A percentile compares a stretch with the other conserved stretches of the same genome.
phyloP scores from a whole-genome alignment of 2,888 invertebrate species.

The Hypomecis atomaria region DNA sequence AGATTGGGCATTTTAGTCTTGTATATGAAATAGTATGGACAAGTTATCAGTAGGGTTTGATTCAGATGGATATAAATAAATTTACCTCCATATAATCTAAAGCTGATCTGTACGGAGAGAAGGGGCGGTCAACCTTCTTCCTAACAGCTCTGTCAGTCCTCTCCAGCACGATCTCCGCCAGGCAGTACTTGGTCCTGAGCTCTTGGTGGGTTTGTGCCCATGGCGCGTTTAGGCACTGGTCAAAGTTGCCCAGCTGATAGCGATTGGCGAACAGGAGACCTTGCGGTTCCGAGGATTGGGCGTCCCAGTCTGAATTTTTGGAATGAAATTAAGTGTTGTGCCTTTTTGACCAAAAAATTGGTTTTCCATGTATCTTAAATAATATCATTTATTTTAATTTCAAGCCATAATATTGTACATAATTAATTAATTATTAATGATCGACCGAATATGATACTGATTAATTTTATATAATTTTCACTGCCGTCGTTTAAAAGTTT shows the following conservation, averaged over 20 bases:
- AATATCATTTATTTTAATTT: no score
- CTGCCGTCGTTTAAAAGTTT: no score
- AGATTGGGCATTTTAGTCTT: no score
- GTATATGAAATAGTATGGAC: no score
- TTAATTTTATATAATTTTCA: no score
- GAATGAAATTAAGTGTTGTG: background rate
- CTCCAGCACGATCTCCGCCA: constrained; percentile 75
- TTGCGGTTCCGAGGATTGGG: constrained; percentile 83
- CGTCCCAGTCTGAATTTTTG: constrained; percentile 83
- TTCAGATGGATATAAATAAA: background rate
- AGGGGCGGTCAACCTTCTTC: constrained; percentile 51
- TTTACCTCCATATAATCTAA: constrained; percentile 76
- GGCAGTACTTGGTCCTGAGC: constrained; percentile 75
- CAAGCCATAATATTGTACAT: no score
- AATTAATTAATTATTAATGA: no score
- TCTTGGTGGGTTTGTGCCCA: constrained; percentile 63
- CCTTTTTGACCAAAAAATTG: no score
- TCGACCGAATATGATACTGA: no score
- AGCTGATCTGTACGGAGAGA: constrained; percentile 72
- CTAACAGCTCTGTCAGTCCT: constrained; percentile 59
- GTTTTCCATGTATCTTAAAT: no score
- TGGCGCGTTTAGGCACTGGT: constrained; percentile 81
- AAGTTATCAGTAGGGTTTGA: no score
- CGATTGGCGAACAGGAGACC: constrained; percentile 84
- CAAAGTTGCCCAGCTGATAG: constrained; percentile 86